phyloP scores from a whole-genome alignment of 2,888 invertebrate genomes.

The Tetranychus truncatus region DNA sequence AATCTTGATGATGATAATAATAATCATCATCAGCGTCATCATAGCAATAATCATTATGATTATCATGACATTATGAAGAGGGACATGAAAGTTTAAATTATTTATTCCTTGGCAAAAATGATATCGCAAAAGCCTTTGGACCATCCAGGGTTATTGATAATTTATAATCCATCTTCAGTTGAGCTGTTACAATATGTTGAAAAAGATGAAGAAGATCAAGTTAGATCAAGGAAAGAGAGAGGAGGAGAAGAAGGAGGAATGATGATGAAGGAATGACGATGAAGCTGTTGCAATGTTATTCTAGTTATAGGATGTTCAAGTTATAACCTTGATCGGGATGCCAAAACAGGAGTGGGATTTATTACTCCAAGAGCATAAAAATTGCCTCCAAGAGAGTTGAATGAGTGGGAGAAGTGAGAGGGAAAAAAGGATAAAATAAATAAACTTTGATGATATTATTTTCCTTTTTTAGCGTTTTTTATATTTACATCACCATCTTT shows the following conservation, averaged over 20 bases:
- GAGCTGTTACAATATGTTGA: conserved; percentile 8
- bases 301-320: not conserved
- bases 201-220: conserved; percentile 17
- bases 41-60: not conserved
- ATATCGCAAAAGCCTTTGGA: not conserved
- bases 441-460: not conserved
- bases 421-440: not conserved
- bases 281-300: conserved; percentile 1
- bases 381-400: not conserved
- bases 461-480: not conserved
- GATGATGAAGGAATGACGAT: not conserved
- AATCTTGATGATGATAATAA: not conserved
- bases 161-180: conserved; percentile 1
- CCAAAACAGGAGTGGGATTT: not conserved
- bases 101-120: not conserved
- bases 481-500: not conserved
- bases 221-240: not conserved
- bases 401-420: not conserved
- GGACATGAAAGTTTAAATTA: conserved; percentile 17
- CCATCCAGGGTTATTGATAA: not conserved
- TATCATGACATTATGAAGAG: not conserved
- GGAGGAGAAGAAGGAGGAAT: not conserved
- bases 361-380: not conserved
- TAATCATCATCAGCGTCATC: not conserved
- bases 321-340: not conserved